These are phyloP conservation scores for Oithona nana DNA, from an alignment of 2,888 invertebrate genomes.

Conservation along the genomic window DNA sequence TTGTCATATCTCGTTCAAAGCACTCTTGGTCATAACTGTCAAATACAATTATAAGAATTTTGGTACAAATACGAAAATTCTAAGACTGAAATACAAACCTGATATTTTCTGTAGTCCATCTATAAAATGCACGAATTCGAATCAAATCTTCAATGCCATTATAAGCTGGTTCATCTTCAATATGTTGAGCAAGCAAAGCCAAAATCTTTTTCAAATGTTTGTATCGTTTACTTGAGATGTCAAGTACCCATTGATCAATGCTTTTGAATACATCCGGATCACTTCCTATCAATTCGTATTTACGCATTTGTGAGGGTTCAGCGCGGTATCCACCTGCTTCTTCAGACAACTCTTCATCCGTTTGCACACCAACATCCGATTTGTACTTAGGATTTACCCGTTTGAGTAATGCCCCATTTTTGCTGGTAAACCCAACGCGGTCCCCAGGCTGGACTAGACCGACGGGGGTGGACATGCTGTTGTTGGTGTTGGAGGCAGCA, in stretches of 20 bases:
- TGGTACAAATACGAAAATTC: neutral
- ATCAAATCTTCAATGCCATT: slow-evolving; percentile 21
- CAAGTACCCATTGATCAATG: slow-evolving; percentile 15
- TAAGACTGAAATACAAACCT: slow-evolving; percentile 20
- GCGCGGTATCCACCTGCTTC: neutral
- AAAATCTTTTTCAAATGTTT: slow-evolving; percentile 11
- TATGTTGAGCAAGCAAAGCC: neutral
- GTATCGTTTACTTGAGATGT: slow-evolving; percentile 1
- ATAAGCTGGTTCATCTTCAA: neutral
- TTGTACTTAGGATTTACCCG: neutral
- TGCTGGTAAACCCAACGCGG: too few species aligned
- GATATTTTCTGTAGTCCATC: slow-evolving; percentile 25
- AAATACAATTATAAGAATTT: neutral
- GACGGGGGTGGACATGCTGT: neutral
- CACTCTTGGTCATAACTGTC: slow-evolving; percentile 24
- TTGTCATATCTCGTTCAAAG: slow-evolving; percentile 22
- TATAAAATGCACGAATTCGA: slow-evolving; percentile 23
- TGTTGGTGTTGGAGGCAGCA: neutral
- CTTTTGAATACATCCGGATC: slow-evolving; percentile 5
- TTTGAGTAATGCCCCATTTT: neutral
- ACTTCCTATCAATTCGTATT: neutral
- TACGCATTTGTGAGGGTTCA: neutral
- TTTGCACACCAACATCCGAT: neutral
- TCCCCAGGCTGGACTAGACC: too few species aligned
- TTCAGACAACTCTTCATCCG: neutral